phyloP scores from a whole-genome alignment of 2,113 vertebrate species.

The Harpagus bidentatus region DNA sequence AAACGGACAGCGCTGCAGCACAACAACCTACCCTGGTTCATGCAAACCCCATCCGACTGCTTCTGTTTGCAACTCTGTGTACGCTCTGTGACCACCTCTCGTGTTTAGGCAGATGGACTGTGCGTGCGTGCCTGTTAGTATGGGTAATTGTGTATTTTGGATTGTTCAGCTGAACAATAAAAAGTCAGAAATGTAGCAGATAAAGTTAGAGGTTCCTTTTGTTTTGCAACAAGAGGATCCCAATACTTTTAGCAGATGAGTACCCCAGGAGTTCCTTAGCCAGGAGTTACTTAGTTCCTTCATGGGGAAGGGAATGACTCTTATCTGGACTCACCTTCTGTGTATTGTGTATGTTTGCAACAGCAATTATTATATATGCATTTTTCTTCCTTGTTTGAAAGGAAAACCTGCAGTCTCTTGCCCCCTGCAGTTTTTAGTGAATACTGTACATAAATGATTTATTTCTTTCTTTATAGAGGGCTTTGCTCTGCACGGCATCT shows the following conservation, averaged over 20 bases:
- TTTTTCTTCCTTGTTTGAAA: background rate
- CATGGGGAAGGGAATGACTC: background rate
- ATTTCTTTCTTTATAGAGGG: conserved; percentile 35
- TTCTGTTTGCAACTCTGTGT: rapidly evolving
- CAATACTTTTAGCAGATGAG: background rate
- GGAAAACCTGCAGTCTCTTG: conserved; percentile 50
- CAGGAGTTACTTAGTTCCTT: background rate
- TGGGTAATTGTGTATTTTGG: background rate
- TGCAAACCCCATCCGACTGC: background rate
- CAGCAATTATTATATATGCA: background rate
- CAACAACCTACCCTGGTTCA: rapidly evolving
- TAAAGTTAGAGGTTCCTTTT: background rate
- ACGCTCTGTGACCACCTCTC: rapidly evolving
- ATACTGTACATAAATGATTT: conserved; percentile 48
- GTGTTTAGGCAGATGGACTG: background rate
- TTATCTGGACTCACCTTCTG: background rate
- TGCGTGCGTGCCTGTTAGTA: rapidly evolving
- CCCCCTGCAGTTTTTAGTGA: conserved; percentile 36
- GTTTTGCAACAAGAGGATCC: background rate
- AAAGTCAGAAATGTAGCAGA: background rate
- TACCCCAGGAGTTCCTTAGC: background rate
- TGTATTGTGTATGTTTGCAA: background rate
- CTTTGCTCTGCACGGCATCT: conserved; percentile 15
- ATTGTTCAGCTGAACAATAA: rapidly evolving
- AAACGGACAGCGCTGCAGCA: background rate